Evolutionary conservation across 2,888 invertebrate genomes (phyloP), one percentile per base, ranked within the genome.

Genomic region (Lochmaea crataegi): DNA sequence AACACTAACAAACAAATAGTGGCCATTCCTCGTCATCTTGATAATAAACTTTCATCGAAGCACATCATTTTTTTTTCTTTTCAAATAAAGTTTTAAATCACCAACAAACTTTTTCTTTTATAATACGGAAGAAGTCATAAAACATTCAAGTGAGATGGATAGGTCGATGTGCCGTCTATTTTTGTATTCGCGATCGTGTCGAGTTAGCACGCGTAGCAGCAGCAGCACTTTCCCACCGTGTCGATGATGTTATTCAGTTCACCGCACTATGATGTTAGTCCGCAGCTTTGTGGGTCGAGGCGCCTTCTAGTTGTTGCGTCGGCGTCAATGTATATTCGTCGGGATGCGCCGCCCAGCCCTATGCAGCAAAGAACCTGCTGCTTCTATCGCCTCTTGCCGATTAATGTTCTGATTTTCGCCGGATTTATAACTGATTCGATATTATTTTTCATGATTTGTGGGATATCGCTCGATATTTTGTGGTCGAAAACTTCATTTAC

Each of bases 241-340:
- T 83, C 83, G 81, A 80, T 81, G 80, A 82, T 76, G 78, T 80
- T 80, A 79, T 78, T 81, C 81, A 79, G 85, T 86, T 85, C 85
- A 85, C 85, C 87, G 86, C 87, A 87, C 87, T 87, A 85, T 86
- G 86, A 85, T 85, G 82, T 83, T 80, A 77, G 83, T 82, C 84
- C 85, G 85, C 84, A 85, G 86, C 84, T 86, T 86, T 85, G 85
- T 85, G 85, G 85, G 85, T 84, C 85, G 85, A 80, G 79, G 80
- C 81, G 82, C 80, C 83, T 80, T 73, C 84, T 84, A 85, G 85
- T 86, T 86, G 86, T 86, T 86, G 87, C 87, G 87, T 86, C 86
- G 86, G 85, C 84, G 85, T 84, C 85, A 83, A 82, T 79, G 77
- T 79, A 80, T 80, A 57, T 65, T 56, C 57, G 76, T 78, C 73